These are phyloP conservation scores for Buceros bicornis DNA, from an alignment of 2,797 vertebrate species.

Conservation along the genomic window DNA sequence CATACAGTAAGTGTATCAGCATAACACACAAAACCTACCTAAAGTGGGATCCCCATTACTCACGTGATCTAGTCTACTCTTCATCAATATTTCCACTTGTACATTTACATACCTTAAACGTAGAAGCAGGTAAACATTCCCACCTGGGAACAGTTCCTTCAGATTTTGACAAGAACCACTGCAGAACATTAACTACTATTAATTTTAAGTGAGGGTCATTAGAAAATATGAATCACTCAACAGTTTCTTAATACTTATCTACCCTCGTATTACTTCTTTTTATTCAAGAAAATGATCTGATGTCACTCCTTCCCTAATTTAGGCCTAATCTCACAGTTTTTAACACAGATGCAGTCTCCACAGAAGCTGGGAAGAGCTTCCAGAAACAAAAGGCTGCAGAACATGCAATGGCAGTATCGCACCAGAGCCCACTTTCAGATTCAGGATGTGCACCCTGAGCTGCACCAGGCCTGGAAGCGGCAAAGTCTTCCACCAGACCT, in stretches of 20 bases:
- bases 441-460: neutral
- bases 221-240: slow-evolving; percentile 67
- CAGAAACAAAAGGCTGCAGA: neutral
- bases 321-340: neutral
- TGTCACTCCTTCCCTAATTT: neutral
- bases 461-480: neutral
- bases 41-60: slow-evolving; percentile 61
- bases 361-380: neutral
- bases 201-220: slow-evolving; percentile 63
- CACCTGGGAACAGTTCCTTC: slow-evolving; percentile 33
- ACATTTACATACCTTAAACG: slow-evolving; percentile 65
- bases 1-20: slow-evolving; percentile 78
- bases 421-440: neutral
- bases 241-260: slow-evolving; percentile 57
- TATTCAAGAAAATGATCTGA: neutral
- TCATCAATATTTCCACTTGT: slow-evolving; percentile 70
- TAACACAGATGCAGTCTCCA: slow-evolving; percentile 12
- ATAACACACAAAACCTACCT: slow-evolving; percentile 71
- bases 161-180: slow-evolving; percentile 46
- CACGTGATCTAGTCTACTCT: slow-evolving; percentile 56
- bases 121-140: slow-evolving; percentile 54
- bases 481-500: neutral
- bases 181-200: slow-evolving; percentile 62
- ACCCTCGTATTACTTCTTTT: neutral
- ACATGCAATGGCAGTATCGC: neutral